Evolutionary conservation across 2,888 invertebrate genomes (phyloP).

Genomic region (Strigamia maritima): DNA sequence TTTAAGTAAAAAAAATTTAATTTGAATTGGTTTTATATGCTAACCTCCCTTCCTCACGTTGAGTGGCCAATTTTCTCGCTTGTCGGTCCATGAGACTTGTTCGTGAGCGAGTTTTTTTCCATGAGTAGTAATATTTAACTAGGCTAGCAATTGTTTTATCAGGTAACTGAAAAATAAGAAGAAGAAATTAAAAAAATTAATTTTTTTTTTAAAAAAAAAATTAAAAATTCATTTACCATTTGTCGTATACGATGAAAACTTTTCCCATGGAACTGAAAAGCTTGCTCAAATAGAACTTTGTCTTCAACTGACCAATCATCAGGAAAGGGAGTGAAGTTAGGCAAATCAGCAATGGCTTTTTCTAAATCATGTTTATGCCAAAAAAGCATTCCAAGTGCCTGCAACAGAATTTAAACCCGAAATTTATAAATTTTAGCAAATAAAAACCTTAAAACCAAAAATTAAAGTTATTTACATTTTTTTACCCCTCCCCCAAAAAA

Average conservation of each 20-base stretch:
- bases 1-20: neutral
- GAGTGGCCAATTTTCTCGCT: conserved; percentile 64
- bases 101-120: conserved; percentile 92
- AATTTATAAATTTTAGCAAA: neutral
- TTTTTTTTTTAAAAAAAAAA: neutral
- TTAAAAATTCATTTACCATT: conserved; percentile 67
- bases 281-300: conserved; percentile 95
- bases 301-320: conserved; percentile 99
- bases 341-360: conserved; percentile 84
- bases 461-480: too few species aligned
- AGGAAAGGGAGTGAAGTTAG: conserved; percentile 95
- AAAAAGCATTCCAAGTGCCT: conserved; percentile 91
- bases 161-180: conserved; percentile 66
- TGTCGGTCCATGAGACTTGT: conserved; percentile 90
- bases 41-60: conserved; percentile 72
- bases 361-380: conserved; percentile 97
- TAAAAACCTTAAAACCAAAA: neutral
- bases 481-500: too few species aligned
- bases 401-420: conserved; percentile 32
- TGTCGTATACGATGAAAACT: conserved; percentile 94
- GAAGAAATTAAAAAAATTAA: neutral
- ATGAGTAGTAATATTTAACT: conserved; percentile 96
- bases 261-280: conserved; percentile 97
- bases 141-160: conserved; percentile 94
- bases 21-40: conserved; percentile 58